Base-by-base conservation (phyloP, 2,113 vertebrate species). In the Urocolius indicus region DNA sequence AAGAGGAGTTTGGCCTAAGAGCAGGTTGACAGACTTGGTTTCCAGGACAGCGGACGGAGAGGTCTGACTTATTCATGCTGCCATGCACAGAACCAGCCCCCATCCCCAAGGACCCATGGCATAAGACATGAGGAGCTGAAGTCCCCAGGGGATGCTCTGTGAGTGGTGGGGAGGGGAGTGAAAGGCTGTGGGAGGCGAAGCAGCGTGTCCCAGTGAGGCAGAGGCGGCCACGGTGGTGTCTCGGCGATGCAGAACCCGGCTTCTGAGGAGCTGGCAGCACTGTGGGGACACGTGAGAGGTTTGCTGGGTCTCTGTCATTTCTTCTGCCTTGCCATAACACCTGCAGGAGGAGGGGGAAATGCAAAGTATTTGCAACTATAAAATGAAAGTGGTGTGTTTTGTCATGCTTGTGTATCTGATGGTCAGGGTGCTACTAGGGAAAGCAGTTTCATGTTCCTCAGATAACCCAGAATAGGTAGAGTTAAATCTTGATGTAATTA, bases 291-390 rank as follows among this genome's bases (percentile, higher is more conserved):
- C 0, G 1, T 6, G 36, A 87, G 85, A 3, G 0, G 18, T 63
- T 90, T 2, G 1, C 61, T 27, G 46, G 65, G 41, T 43, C 57
- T 55, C 63, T 41, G 17, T 71, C 76, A 91, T 55, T 95, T 89
- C 88, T 97, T 97, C 95, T 96, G 97, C 78, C 93, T 95, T 72
- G 93, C 45, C 2, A 32, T 68, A 32, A 95, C 79, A 87, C 96
- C 97, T 97, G 95, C 49, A 88, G 69, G 69, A 89, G 73, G 49
- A 94, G 45, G n/a, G 19, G 34, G 34, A 93, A 94, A 89, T n/a
- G 34, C n/a, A 94, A 92, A 84, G 43, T 72, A 65, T 79, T 94
- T 36, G 49, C 32, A 73, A 20, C 36, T 45, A 21, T 45, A 59
- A 72, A 49, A 43, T 3, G 8, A 29, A 68, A 86, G 57, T 1